phyloP scores from a whole-genome alignment of 30 jellyfish, hydroid and myxozoan genomes.

The Chrysaora quinquecirrha region DNA sequence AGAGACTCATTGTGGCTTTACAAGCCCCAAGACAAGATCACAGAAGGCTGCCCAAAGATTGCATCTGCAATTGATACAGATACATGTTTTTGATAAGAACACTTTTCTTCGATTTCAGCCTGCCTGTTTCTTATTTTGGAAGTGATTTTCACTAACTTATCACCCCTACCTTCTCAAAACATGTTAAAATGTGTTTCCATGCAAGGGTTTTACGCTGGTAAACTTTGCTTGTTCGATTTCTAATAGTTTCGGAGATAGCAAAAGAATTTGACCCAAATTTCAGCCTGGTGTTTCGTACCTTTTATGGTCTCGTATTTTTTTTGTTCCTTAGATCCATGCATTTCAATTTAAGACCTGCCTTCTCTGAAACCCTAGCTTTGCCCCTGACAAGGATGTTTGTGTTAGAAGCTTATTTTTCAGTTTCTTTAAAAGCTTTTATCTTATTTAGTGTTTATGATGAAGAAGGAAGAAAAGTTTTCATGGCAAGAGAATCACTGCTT shows the following conservation, averaged over 20 bases:
- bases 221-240: background rate
- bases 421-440: background rate
- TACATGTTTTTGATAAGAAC: no score
- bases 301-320: background rate
- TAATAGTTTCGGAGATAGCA: background rate
- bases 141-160: no score
- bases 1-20: background rate
- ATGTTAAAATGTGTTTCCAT: no score
- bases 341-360: no score
- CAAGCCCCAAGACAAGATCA: background rate
- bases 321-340: no score
- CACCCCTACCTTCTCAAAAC: background rate
- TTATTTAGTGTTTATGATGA: slow-evolving; percentile 65
- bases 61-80: background rate
- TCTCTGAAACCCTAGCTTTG: no score
- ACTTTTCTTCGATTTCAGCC: background rate
- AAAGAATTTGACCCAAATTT: no score
- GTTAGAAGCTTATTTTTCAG: background rate
- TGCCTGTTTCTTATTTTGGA: no score
- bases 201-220: no score
- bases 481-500: slow-evolving; percentile 74
- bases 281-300: background rate
- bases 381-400: no score
- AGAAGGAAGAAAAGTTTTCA: slow-evolving; percentile 71
- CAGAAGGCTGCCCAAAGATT: background rate